Base-by-base conservation (phyloP, 2,797 vertebrate species). In the Pampus argenteus region DNA sequence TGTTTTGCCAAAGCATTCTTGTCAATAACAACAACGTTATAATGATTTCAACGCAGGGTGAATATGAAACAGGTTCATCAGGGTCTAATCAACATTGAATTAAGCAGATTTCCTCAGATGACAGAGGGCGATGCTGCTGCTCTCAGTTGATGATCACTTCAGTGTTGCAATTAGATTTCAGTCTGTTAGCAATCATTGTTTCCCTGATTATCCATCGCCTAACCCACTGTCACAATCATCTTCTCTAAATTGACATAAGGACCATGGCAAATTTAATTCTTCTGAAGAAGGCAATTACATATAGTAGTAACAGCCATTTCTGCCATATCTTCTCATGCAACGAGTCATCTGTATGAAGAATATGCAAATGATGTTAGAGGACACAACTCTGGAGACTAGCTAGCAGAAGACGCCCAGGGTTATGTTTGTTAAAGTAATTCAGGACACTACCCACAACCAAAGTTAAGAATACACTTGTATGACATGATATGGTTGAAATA, bases 171-270 rank as follows among this genome's bases (percentile, higher is more conserved):
- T 74, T 61, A 51, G 36, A 78, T 55, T 55, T 71, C 10, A 67
- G 69, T 47, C 52, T 58, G 28, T 54, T 20, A 20, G 31, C 47
- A 25, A 14, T 66, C 5, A 3, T 51, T 28, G 17, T 74, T 66
- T 81, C 45, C 56, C 31, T 75, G 65, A 79, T 60, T 73, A 68
- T 58, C 50, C 34, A 26, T 64, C 63, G 38, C n/a, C 49, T 36
- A 17, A 42, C 31, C 56, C 1, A 0, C 1, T 63, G 70, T 77
- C 62, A 36, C 60, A 59, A 66, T 72, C 55, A 25, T 57, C 48
- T 70, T 31, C 50, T 57, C 63, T 13, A 49, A 75, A 84, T 76
- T n/a, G 0, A 75, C 79, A 74, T 66, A 47, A 20, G 40, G 48
- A 58, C 64, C 18, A 18, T 6, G 15, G 52, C 5, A 38, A 62